phyloP scores from a whole-genome alignment of 2,797 vertebrate species.

The Trichosurus vulpecula region DNA sequence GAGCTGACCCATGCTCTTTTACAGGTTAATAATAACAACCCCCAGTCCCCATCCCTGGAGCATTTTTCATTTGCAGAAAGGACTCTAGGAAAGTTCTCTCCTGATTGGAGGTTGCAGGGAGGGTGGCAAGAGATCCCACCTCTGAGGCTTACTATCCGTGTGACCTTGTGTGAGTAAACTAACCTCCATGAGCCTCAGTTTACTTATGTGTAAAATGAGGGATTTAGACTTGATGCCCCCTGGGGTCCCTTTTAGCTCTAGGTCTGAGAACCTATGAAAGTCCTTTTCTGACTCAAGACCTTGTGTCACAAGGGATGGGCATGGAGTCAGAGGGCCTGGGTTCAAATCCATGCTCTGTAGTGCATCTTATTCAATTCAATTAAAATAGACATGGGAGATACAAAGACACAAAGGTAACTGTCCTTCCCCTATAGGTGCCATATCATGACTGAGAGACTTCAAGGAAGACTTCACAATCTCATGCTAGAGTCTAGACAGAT shows the following conservation, averaged over 20 bases:
- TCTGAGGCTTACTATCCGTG: not conserved
- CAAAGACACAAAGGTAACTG: not conserved
- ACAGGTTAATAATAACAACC: not conserved
- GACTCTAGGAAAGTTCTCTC: not conserved
- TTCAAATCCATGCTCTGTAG: not conserved
- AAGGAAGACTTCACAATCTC: not conserved
- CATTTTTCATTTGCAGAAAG: not conserved
- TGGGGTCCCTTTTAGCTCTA: not conserved
- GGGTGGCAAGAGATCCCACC: not conserved
- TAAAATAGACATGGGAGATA: not conserved
- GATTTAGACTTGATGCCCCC: not conserved
- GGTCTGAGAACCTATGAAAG: not conserved
- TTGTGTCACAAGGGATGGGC: not conserved
- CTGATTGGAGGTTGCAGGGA: not conserved
- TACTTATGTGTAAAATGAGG: not conserved
- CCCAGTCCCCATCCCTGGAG: not conserved
- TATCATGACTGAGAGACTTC: not conserved
- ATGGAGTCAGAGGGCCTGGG: not conserved
- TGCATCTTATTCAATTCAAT: not conserved
- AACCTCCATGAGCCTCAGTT: not conserved
- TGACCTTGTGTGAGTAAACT: not conserved
- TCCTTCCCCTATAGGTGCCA: not conserved
- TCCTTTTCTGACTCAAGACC: not conserved
- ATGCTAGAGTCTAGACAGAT: not conserved
- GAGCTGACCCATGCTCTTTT: not conserved